Evolutionary conservation across 1,140 invertebrate genomes (phyloP), one percentile per base, ranked within the genome.

Genomic region (Elysia chlorotica): DNA sequence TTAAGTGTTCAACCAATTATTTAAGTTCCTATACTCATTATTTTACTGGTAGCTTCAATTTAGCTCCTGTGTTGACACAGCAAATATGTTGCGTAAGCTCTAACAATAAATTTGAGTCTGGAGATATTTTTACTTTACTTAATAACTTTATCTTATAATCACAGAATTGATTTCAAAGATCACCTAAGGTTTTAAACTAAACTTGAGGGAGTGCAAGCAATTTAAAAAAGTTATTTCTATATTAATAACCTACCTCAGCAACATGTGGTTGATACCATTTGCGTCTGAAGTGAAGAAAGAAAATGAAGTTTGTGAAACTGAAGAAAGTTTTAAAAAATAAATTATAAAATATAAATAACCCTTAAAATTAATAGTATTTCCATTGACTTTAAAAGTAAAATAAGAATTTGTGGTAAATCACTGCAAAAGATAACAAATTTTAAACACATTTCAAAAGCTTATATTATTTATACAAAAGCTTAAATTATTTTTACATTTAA

Each of bases 211-310:
- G n/a, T n/a, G n/a, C n/a, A n/a, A n/a, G n/a, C n/a, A n/a, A n/a
- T n/a, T n/a, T n/a, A n/a, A n/a, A n/a, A n/a, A n/a, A n/a, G n/a
- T n/a, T n/a, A n/a, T n/a, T n/a, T n/a, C n/a, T n/a, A n/a, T n/a
- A n/a, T n/a, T n/a, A n/a, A n/a, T n/a, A n/a, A n/a, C n/a, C n/a
- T n/a, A 69, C 66, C 48, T 69, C 66, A 10, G 48, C 66, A n/a
- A 69, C 19, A 37, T 69, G 66, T 35, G 66, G 28, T 25, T 69
- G 53, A 37, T 69, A 69, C 66, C 66, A 69, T 57, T 69, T 69
- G 21, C 53, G 56, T 23, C 66, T 69, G 37, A 30, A 69, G 25
- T 5, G 2, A 25, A 53, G 28, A 67, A 4, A 14, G 17, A 30
- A 5, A 63, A 10, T 63, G 5, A 35, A 63, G 14, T 48, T 14